Conservation (phyloP, 2,113 vertebrate genomes). For the Apodemus speciosus region DNA sequence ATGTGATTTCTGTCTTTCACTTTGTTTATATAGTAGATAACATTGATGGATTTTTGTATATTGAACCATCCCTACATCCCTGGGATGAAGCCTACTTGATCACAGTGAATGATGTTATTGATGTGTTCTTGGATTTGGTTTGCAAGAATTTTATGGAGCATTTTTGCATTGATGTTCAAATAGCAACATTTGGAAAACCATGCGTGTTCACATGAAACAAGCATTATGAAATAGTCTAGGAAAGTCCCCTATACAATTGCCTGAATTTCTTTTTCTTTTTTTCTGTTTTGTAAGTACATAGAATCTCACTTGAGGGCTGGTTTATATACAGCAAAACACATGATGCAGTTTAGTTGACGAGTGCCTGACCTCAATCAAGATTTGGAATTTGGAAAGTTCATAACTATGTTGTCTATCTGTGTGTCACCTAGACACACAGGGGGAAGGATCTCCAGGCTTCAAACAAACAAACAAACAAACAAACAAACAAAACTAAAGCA, state of each 20-base stretch:
- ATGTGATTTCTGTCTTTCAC: no score
- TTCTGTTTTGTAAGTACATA: background rate
- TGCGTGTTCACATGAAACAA: background rate
- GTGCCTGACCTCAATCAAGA: background rate
- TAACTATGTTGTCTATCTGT: fast-evolving
- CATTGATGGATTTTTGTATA: no score
- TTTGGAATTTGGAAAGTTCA: background rate
- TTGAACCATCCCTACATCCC: no score
- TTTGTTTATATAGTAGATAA: no score
- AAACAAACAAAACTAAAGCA: no score
- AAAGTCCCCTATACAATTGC: background rate
- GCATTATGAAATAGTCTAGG: background rate
- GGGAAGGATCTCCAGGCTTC: background rate
- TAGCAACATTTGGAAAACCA: background rate
- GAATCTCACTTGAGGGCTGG: background rate
- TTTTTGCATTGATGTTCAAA: background rate
- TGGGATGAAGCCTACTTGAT: no score
- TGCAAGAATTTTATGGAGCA: no score
- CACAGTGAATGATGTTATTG: no score
- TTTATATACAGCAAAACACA: background rate
- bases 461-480: background rate
- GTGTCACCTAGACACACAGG: background rate
- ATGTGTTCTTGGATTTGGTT: no score
- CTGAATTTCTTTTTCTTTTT: background rate
- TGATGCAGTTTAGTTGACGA: background rate